Evolutionary conservation across 2,888 invertebrate genomes (phyloP).

Genomic region (Philereme transversata): DNA sequence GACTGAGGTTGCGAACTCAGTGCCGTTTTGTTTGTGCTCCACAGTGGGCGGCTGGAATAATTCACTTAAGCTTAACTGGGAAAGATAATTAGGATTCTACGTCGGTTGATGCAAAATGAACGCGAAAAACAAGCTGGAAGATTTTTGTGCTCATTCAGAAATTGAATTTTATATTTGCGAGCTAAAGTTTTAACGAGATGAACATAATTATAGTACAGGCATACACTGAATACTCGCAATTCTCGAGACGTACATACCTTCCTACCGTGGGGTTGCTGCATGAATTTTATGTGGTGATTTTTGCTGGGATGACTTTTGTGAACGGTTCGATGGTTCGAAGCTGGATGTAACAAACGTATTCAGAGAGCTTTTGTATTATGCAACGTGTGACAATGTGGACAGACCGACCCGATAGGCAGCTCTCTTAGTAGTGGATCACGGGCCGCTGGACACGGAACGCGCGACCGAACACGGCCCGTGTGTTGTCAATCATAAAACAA

Average conservation of each 20-base stretch:
- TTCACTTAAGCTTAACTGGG: slow-evolving; percentile 84
- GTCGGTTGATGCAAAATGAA: slow-evolving; percentile 82
- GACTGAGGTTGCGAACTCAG: slow-evolving; percentile 81
- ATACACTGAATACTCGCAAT: slow-evolving; percentile 59
- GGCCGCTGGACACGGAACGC: slow-evolving; percentile 73
- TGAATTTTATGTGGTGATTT: slow-evolving; percentile 38
- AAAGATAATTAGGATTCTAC: slow-evolving; percentile 84
- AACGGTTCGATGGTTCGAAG: slow-evolving; percentile 51
- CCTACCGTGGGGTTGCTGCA: slow-evolving; percentile 30
- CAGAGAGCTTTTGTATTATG: slow-evolving; percentile 62
- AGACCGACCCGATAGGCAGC: slow-evolving; percentile 59
- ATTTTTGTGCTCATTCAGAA: slow-evolving; percentile 81
- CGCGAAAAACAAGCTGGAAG: slow-evolving; percentile 78
- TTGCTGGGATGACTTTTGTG: slow-evolving; percentile 48
- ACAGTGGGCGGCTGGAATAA: slow-evolving; percentile 81
- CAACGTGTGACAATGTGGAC: slow-evolving; percentile 67
- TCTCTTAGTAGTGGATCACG: slow-evolving; percentile 76
- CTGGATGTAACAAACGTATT: slow-evolving; percentile 55
- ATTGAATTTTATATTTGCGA: slow-evolving; percentile 82
- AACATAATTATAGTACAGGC: slow-evolving; percentile 64
- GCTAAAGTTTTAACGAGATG: slow-evolving; percentile 79
- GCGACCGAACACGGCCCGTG: slow-evolving; percentile 79
- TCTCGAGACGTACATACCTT: slow-evolving; percentile 44
- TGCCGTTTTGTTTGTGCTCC: slow-evolving; percentile 80
- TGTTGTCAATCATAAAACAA: slow-evolving; percentile 82